These are phyloP conservation scores for Polydrusus cervinus DNA, from an alignment of 2,888 invertebrate species.

Conservation along the genomic window DNA sequence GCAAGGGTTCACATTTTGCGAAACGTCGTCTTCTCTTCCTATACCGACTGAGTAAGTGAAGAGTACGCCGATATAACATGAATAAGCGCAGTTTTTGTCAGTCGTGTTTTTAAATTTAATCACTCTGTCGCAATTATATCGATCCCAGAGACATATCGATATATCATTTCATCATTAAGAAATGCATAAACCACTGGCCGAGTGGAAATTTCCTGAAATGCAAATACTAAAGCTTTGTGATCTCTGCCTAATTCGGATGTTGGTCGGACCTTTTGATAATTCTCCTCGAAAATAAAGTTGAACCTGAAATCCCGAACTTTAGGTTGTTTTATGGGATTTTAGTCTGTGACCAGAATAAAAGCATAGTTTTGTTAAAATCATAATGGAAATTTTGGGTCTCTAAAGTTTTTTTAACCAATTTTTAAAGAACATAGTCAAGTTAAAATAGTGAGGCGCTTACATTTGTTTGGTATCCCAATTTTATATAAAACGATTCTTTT, in stretches of 20 bases:
- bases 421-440: too few relatives aligned
- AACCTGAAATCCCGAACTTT: background rate
- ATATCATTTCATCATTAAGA: background rate
- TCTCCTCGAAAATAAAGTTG: background rate
- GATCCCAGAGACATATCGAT: background rate
- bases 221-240: background rate
- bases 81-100: too few relatives aligned
- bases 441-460: too few relatives aligned
- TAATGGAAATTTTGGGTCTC: background rate
- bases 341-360: background rate
- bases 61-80: too few relatives aligned
- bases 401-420: background rate
- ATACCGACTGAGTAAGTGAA: too few relatives aligned
- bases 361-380: background rate
- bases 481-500: too few relatives aligned
- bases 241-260: background rate
- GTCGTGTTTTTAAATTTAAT: too few relatives aligned
- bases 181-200: background rate
- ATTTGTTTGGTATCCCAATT: too few relatives aligned
- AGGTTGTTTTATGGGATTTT: background rate
- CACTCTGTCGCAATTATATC: too few relatives aligned
- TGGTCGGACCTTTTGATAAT: conserved; percentile 8
- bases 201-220: conserved; percentile 6
- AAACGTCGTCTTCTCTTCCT: too few relatives aligned
- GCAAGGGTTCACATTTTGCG: too few relatives aligned